Base-by-base conservation (phyloP, 2,113 vertebrate species). In the Theristicus caerulescens region DNA sequence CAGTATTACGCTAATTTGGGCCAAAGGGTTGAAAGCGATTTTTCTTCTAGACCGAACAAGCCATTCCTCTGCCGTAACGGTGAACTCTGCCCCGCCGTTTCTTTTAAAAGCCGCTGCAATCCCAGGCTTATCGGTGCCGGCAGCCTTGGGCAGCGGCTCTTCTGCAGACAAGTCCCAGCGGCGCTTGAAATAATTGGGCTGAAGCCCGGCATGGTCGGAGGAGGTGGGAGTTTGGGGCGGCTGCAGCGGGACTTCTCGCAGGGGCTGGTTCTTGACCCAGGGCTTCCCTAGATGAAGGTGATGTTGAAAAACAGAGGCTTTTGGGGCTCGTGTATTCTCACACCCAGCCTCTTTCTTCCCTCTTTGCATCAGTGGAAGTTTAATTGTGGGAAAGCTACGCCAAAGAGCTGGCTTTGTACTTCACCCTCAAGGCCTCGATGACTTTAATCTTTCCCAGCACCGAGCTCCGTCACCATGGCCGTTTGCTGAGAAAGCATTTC, bases 361-460 rank as follows among this genome's bases (percentile, higher is more conserved):
- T 66, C 57, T 86, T 86, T 95, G 91, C 91, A 88, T 87, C 0
- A 0, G 38, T 94, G 89, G 72, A 76, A 58, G 70, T 85, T 72
- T 79, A 87, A 94, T 77, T 91, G 81, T 95, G 97, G 89, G 91
- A 96, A 94, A 87, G 77, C 89, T 65, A 3, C 2, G 10, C 81
- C 31, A 10, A 49, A 24, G 95, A 93, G 86, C 93, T 71, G 77
- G 36, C 73, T 92, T 80, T 90, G 93, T 87, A 79, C 89, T 96
- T 95, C 86, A 91, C 95, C 96, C 94, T 92, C 79, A 54, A 92
- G 93, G 90, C 90, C 92, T 90, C 7, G 2, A 24, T 83, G 93
- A 93, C 88, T 96, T 93, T 85, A 90, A 90, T 93, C 91, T 96
- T 95, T 86, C 47, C 85, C 90, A 93, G 79, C 32, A 1, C 59